Percentiles rank a stretch among this genome's conserved stretches.
These are phyloP conservation scores for Muscidifurax raptorellus DNA, from an alignment of 1,140 invertebrate species.

Conservation along the genomic window DNA sequence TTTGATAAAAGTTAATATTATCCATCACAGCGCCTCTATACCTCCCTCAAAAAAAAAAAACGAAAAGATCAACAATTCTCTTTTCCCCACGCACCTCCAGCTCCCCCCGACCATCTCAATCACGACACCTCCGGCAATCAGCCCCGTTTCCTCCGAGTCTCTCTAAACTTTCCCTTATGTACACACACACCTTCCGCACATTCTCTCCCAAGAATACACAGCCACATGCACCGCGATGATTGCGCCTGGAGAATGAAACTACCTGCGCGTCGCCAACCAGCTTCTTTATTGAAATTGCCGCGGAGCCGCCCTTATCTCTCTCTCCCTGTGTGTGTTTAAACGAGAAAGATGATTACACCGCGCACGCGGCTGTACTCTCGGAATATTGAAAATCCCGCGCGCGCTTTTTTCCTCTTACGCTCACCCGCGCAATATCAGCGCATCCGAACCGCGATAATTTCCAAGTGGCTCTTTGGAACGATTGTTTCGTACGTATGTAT, in stretches of 20 bases:
- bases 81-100: too few relatives aligned
- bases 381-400: not conserved
- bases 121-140: too few relatives aligned
- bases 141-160: not conserved
- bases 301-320: not conserved
- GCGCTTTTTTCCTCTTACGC: not conserved
- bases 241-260: not conserved
- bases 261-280: too few relatives aligned
- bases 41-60: too few relatives aligned
- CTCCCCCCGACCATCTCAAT: too few relatives aligned
- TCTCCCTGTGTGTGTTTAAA: not conserved
- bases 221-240: not conserved
- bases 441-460: not conserved
- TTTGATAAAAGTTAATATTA: too few relatives aligned
- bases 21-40: too few relatives aligned
- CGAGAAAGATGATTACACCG: not conserved
- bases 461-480: not conserved
- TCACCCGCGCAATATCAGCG: too few relatives aligned
- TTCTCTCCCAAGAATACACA: not conserved
- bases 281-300: not conserved
- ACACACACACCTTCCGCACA: too few relatives aligned
- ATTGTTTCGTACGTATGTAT: not conserved
- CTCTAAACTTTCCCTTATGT: not conserved
- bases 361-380: too few relatives aligned
- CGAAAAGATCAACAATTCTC: too few relatives aligned